Evolutionary conservation across 53 echinoderm and acorn worm genomes (phyloP).

Genomic region (Apostichopus leukothele): DNA sequence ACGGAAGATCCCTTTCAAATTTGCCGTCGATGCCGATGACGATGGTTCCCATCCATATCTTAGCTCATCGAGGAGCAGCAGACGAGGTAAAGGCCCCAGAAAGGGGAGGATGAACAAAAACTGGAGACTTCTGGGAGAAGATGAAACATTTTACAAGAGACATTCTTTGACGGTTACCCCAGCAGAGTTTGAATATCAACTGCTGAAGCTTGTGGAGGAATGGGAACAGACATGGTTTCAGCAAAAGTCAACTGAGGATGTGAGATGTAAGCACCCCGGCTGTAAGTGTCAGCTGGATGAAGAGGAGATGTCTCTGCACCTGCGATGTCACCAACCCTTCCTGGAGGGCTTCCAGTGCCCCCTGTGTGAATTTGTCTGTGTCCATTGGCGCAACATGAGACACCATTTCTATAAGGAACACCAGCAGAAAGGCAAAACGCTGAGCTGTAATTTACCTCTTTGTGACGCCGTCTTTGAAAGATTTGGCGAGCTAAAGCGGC

Average conservation of each 20-base stretch:
- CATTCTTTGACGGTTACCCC: constrained; percentile 25
- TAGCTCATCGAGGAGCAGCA: neutral
- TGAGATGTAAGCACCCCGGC: constrained; percentile 51
- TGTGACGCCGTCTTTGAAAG: constrained; percentile 57
- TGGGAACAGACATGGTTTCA: constrained; percentile 68
- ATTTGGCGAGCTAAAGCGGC: constrained; percentile 65
- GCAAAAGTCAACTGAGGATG: constrained; percentile 44
- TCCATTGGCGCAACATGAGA: constrained; percentile 89
- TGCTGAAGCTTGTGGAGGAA: constrained; percentile 49
- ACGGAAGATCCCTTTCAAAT: constrained; percentile 40
- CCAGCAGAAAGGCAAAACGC: constrained; percentile 53
- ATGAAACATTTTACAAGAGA: constrained; percentile 12
- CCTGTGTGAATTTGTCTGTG: constrained; percentile 69
- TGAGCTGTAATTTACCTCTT: constrained; percentile 61
- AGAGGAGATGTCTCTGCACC: constrained; percentile 66
- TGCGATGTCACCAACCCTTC: constrained; percentile 72
- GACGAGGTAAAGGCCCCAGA: constrained; percentile 8
- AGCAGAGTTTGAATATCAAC: constrained; percentile 50
- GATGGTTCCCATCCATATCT: constrained; percentile 28
- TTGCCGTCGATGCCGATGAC: constrained; percentile 19
- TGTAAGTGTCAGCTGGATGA: constrained; percentile 60
- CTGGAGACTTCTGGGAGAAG: neutral
- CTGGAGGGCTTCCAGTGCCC: constrained; percentile 85
- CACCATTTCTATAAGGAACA: constrained; percentile 75
- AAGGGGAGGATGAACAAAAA: constrained; percentile 27